phyloP scores from a whole-genome alignment of 2,113 vertebrate species.

The Megalops atlanticus region DNA sequence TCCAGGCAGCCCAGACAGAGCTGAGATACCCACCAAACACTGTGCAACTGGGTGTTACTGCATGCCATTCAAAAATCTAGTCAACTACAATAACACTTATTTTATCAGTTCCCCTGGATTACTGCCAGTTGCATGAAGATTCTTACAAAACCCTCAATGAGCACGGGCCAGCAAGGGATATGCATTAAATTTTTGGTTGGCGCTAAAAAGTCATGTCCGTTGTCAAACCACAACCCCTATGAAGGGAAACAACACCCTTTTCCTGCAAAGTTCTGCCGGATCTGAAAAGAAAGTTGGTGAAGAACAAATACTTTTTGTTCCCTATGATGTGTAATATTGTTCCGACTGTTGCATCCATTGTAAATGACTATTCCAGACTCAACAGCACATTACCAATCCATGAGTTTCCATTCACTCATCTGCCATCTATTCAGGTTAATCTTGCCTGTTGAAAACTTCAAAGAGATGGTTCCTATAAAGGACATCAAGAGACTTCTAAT shows the following conservation, averaged over 20 bases:
- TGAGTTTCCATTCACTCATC: conserved; percentile 60
- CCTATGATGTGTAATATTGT: conserved; percentile 50
- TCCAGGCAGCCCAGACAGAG: conserved; percentile 34
- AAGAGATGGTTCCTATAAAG: conserved; percentile 47
- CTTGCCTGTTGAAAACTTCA: conserved; percentile 55
- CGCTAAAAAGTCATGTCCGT: background rate
- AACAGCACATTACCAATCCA: conserved; percentile 65
- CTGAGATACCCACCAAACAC: conserved; percentile 25
- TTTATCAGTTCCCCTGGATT: conserved; percentile 57
- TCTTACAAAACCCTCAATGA: conserved; percentile 46
- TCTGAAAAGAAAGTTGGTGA: conserved; percentile 33
- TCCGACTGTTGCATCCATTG: conserved; percentile 60
- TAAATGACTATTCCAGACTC: conserved; percentile 62
- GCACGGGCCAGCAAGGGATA: conserved; percentile 26
- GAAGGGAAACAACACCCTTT: background rate
- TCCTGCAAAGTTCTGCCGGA: background rate
- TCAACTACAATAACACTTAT: conserved; percentile 71
- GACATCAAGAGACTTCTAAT: conserved; percentile 40
- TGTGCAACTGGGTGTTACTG: conserved; percentile 21
- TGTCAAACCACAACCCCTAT: background rate
- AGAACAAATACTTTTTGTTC: conserved; percentile 45
- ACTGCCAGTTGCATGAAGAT: conserved; percentile 55
- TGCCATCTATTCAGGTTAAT: conserved; percentile 65
- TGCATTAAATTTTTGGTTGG: background rate
- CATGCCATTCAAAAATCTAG: conserved; percentile 52